Evolutionary conservation across 2,888 invertebrate genomes (phyloP), one percentile per base, ranked within the genome.

Genomic region (Dione vanillae): DNA sequence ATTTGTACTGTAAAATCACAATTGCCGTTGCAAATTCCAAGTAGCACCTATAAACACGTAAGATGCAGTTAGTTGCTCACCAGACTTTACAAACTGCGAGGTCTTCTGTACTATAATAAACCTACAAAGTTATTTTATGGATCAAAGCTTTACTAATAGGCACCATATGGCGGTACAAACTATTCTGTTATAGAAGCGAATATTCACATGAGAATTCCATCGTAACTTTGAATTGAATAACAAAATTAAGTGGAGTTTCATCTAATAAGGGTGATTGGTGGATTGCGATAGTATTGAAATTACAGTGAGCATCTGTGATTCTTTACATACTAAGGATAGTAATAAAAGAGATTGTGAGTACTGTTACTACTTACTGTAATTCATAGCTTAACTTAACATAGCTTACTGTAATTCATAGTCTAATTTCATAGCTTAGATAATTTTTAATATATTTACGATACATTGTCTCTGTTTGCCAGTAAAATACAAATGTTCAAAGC

Each of bases 111-210:
- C 58, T 59, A 65, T 59, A 43, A 69, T 45, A 58, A 61, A 56
- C 49, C 27, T 40, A 20, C 59, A 19, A 70, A 73, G 67, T 73
- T 68, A 61, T 70, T 41, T 20, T 9, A 49, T n/a, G 65, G 61
- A 67, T 70, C 70, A 65, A 67, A 67, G 56, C 19, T 65, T 59
- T 61, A 47, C 43, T 51, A 58, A 43, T 66, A 72, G 56, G 45
- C 49, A 47, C 64, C 56, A 66, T 59, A 52, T 70, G 64, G 58
- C 6, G n/a, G n/a, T n/a, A 41, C 51, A 37, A 67, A 47, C 40
- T n/a, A 40, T 62, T 11, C 35, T 65, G 65, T 59, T 65, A 47
- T 64, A 58, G 45, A 62, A 49, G 11, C 37, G 35, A 40, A 69
- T 62, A 37, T 20, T 54, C 19, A 52, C 9, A 20, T 19, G 19